Percentiles rank a stretch among this genome's conserved stretches.
Conservation (phyloP, 2,797 vertebrate species). For the Borostomias antarcticus region DNA sequence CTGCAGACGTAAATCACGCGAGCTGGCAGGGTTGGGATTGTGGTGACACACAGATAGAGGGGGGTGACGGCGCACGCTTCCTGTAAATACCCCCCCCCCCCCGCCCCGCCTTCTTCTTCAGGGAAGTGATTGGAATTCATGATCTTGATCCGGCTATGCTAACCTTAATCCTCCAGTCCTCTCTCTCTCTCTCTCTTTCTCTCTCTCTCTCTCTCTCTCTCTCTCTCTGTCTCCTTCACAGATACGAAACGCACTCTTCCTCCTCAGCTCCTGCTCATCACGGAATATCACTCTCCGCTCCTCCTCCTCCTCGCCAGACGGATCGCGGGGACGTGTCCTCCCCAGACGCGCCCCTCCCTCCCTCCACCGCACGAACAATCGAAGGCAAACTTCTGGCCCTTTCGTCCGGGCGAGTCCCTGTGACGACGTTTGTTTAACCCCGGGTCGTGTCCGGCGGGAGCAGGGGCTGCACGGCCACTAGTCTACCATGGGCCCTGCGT, state of each 20-base stretch:
- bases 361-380: conserved; percentile 62
- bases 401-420: conserved; percentile 25
- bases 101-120: conserved; percentile 60
- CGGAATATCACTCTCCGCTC: conserved; percentile 29
- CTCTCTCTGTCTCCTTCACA: conserved; percentile 66
- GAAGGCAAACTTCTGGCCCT: conserved; percentile 33
- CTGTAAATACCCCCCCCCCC: conserved; percentile 57
- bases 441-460: no score
- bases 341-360: conserved; percentile 40
- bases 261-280: conserved; percentile 49
- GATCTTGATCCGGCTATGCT: conserved; percentile 74
- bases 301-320: conserved; percentile 67
- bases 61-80: conserved; percentile 49
- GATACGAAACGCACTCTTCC: conserved; percentile 69
- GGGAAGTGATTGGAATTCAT: conserved; percentile 73
- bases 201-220: no score
- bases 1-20: conserved; percentile 59
- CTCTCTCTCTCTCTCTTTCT: no score
- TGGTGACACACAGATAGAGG: conserved; percentile 57
- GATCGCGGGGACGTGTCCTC: conserved; percentile 63
- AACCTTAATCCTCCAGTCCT: conserved; percentile 74
- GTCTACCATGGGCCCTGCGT: no score
- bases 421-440: conserved; percentile 38
- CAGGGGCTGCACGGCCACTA: no score
- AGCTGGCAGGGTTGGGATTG: conserved; percentile 51